phyloP scores from a whole-genome alignment of 2,888 invertebrate genomes.

The Priapulus caudatus region DNA sequence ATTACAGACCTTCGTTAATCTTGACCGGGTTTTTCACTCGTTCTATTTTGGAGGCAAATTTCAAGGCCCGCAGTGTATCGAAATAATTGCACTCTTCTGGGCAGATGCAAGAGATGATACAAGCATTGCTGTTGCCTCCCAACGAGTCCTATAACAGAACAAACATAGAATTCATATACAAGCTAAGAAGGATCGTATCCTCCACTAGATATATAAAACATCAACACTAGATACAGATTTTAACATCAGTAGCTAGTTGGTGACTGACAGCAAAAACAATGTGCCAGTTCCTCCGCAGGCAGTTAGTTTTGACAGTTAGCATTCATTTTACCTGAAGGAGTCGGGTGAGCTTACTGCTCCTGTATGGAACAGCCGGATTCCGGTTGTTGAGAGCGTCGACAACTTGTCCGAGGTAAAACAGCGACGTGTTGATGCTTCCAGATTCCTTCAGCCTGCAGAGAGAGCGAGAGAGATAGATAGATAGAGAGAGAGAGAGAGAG shows the following conservation, averaged over 20 bases:
- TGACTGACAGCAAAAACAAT: too few relatives aligned
- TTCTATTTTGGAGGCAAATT: not conserved
- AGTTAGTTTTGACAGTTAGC: too few relatives aligned
- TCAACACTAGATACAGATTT: too few relatives aligned
- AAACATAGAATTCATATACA: too few relatives aligned
- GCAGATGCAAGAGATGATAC: not conserved
- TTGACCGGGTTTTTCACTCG: not conserved
- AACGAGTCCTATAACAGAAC: too few relatives aligned
- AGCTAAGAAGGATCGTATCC: too few relatives aligned
- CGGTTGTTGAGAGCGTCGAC: not conserved
- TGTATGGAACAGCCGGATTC: not conserved
- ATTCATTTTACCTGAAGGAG: not conserved
- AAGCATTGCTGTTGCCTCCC: not conserved
- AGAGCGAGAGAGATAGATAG: too few relatives aligned
- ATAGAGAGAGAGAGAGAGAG: too few relatives aligned
- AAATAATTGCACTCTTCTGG: slow-evolving; percentile 3
- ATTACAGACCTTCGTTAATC: not conserved
- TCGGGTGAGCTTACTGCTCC: slow-evolving; percentile 1
- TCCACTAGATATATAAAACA: too few relatives aligned
- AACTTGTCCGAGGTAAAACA: not conserved
- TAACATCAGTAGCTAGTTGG: too few relatives aligned
- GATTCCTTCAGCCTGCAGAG: slow-evolving; percentile 3
- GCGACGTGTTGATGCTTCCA: not conserved
- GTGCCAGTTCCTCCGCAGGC: too few relatives aligned
- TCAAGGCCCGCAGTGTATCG: not conserved